Evolutionary conservation across 2,888 invertebrate genomes (phyloP).

Genomic region (Coronaproctus castanopsis): DNA sequence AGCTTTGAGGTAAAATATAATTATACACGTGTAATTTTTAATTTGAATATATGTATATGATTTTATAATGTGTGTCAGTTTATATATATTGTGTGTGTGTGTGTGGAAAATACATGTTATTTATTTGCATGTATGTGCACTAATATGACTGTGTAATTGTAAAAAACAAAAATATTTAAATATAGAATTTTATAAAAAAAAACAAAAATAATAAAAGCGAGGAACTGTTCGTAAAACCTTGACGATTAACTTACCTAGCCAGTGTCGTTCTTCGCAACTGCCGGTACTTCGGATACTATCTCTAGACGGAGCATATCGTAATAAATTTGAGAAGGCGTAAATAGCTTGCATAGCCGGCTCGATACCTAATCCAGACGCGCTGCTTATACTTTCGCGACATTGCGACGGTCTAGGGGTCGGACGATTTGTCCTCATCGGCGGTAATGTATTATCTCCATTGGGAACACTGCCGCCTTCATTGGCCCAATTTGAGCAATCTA

Average conservation of each 20-base stretch:
- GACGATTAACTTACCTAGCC: conserved; percentile 17
- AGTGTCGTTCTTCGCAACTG: conserved; percentile 22
- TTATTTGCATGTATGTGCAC: too few relatives aligned
- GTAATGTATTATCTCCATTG: conserved; percentile 6
- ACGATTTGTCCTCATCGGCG: neutral
- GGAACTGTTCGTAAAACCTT: too few relatives aligned
- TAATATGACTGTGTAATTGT: too few relatives aligned
- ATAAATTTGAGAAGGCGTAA: conserved; percentile 23
- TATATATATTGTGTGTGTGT: too few relatives aligned
- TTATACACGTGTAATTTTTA: too few relatives aligned
- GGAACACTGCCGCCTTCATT: conserved; percentile 15
- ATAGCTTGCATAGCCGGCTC: conserved; percentile 24
- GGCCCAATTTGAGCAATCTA: conserved; percentile 24
- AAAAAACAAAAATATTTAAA: too few relatives aligned
- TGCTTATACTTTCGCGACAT: conserved; percentile 18
- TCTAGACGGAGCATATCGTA: conserved; percentile 24
- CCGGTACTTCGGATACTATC: conserved; percentile 24
- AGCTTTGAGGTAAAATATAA: too few relatives aligned
- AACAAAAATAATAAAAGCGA: too few relatives aligned
- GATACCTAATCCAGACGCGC: conserved; percentile 23
- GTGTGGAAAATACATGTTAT: too few relatives aligned
- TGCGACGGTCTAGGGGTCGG: conserved; percentile 12
- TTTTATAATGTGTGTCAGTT: too few relatives aligned
- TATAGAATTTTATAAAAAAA: too few relatives aligned
- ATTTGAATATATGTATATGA: too few relatives aligned